Base-by-base conservation (phyloP, 2,888 invertebrate species). In the Dicranocentrus wangi region DNA sequence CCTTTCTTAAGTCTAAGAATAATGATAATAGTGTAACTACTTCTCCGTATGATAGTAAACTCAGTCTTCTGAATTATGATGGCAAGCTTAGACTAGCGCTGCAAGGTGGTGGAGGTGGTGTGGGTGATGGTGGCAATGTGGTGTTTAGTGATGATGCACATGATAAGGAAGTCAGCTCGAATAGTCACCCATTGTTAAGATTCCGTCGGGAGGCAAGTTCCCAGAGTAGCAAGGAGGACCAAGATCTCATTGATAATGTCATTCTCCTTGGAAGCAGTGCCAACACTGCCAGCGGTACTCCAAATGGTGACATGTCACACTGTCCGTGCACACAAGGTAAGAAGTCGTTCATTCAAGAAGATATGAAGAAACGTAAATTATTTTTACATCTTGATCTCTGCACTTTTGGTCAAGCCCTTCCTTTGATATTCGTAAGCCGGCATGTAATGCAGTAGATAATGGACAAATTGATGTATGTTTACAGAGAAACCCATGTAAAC, bases 161-260 rank as follows among this genome's bases (percentile, higher is more conserved):
- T 2, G 32, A 60, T 28, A 32, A 55, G n/a, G 55, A 55, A 19
- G n/a, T 2, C 32, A 60, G 66, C 10, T 72, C 72, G 2, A 42
- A 28, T 28, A 60, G 47, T 27, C 78, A 78, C 65, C 78, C 78
- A n/a, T 71, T 78, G 55, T 53, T 78, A 28, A 23, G 78, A 51
- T 78, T 78, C 70, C 61, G 70, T 39, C 51, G 78, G 43, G 71
- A 78, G 28, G 78, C 78, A 19, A 53, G 15, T 55, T 47, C 70
- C 28, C 27, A 27, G n/a, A 13, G 27, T 15, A 71, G 71, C 71
- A 69, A 53, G 21, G 78, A 78, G 32, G 78, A 78, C 70, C 78
- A 78, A 71, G 78, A 78, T 78, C 78, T 78, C 78, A 78, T 78
- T 78, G 78, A 78, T 63, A 78, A 78, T 71, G 78, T 78, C 71